Conservation (phyloP, 2,113 vertebrate genomes). For the Alectura lathami region DNA sequence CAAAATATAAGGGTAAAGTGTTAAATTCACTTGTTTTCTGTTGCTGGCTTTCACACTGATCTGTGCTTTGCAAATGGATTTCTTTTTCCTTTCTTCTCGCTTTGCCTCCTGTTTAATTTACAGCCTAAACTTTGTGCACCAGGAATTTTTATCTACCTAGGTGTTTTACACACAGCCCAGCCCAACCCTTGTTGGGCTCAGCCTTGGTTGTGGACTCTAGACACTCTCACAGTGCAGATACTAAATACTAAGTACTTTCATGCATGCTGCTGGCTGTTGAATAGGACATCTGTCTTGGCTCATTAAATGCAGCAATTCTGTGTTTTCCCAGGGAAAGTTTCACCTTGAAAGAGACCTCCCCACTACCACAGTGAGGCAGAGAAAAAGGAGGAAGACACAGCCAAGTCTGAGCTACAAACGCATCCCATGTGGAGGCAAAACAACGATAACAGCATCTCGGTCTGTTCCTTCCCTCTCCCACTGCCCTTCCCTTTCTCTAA, state of each 20-base stretch:
- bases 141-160: conserved; percentile 45
- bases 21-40: not conserved
- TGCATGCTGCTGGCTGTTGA: not conserved
- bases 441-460: rapidly evolving
- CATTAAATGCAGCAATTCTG: conserved; percentile 55
- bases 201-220: conserved; percentile 20
- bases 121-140: not conserved
- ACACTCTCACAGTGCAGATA: not conserved
- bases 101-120: conserved; percentile 48
- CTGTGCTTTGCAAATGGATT: not conserved
- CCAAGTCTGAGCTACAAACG: not conserved
- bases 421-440: not conserved
- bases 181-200: too few relatives aligned
- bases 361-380: not conserved
- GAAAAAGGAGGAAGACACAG: not conserved
- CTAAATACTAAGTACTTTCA: conserved; percentile 40
- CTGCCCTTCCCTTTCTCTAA: conserved; percentile 33
- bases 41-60: conserved; percentile 2
- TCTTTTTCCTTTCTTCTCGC: not conserved
- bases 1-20: not conserved
- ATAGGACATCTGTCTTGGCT: conserved; percentile 52
- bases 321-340: conserved; percentile 30
- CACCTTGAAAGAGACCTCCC: conserved; percentile 53
- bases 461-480: not conserved
- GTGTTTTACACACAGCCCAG: conserved; percentile 50